These are phyloP conservation scores for Luscinia luscinia DNA, from an alignment of 2,797 vertebrate genomes.

Conservation along the genomic window DNA sequence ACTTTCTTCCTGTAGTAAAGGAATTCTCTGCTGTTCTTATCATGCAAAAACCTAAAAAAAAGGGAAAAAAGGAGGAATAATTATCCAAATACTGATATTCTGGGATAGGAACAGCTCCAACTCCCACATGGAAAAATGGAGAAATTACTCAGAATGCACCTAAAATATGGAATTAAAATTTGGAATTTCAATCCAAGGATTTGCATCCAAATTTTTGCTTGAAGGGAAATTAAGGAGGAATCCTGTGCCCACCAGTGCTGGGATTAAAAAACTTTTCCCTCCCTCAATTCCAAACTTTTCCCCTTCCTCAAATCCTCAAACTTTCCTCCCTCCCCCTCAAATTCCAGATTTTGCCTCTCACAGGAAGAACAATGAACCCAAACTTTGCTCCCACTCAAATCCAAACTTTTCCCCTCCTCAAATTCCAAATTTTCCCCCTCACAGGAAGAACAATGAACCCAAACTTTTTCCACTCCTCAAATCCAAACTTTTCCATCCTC, in stretches of 20 bases:
- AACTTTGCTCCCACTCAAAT: too few relatives aligned
- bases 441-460: background rate
- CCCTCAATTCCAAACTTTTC: background rate
- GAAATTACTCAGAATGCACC: background rate
- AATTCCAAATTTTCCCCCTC: too few relatives aligned
- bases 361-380: background rate
- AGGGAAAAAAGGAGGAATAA: rapidly evolving
- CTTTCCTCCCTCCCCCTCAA: background rate
- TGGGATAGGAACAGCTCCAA: background rate
- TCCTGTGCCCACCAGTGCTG: background rate
- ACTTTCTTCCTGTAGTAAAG: constrained; percentile 96
- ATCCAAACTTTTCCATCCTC: background rate
- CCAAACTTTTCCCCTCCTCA: background rate
- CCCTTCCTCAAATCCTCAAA: background rate
- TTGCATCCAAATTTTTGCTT: background rate
- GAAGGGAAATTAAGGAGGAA: background rate
- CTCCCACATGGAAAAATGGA: rapidly evolving
- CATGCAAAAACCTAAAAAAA: constrained; percentile 88
- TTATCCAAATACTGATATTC: rapidly evolving
- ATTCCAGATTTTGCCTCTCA: background rate
- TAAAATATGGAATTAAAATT: rapidly evolving
- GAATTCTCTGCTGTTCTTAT: constrained; percentile 91
- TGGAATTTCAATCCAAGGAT: background rate
- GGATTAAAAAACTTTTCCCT: too few relatives aligned
- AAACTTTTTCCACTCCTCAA: too few relatives aligned